Evolutionary conservation across 2,888 invertebrate species (phyloP).

Genomic region (Lasioglossum morio): DNA sequence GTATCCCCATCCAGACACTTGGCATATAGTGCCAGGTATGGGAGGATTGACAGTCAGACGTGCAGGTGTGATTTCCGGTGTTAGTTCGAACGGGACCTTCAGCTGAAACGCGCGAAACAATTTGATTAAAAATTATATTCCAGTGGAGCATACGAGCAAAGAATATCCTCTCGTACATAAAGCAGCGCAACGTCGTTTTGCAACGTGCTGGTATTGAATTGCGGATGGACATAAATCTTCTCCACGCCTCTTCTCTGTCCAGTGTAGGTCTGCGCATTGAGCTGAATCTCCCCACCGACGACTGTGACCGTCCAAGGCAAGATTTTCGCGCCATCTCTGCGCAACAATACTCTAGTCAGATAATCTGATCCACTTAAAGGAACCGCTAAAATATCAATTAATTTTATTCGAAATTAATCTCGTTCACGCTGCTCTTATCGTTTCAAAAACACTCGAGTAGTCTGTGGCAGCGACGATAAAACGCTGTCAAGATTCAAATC

Average conservation of each 20-base stretch:
- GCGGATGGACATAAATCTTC: slow-evolving; percentile 64
- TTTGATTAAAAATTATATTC: neutral
- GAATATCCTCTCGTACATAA: slow-evolving; percentile 59
- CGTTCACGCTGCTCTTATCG: neutral
- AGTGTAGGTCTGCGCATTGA: slow-evolving; percentile 37
- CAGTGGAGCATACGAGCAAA: neutral
- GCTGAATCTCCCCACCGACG: slow-evolving; percentile 71
- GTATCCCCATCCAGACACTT: slow-evolving; percentile 80
- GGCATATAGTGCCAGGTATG: slow-evolving; percentile 64
- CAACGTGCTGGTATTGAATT: slow-evolving; percentile 52
- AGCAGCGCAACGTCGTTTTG: slow-evolving; percentile 78
- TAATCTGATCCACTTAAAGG: neutral
- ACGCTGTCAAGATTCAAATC: neutral
- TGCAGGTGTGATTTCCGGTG: slow-evolving; percentile 47
- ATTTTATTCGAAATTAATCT: neutral
- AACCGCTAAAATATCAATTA: neutral
- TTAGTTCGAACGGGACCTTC: slow-evolving; percentile 63
- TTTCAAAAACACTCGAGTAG: neutral
- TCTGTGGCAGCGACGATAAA: neutral
- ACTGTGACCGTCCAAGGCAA: slow-evolving; percentile 66
- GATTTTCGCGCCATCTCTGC: slow-evolving; percentile 22
- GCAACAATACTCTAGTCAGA: neutral
- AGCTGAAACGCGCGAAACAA: slow-evolving; percentile 62
- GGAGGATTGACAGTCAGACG: slow-evolving; percentile 33
- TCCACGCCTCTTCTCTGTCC: slow-evolving; percentile 69